Percentiles rank a stretch among this genome's conserved stretches.
Conservation (phyloP, 2,888 invertebrate species). For the Gonocerus acuteangulatus region DNA sequence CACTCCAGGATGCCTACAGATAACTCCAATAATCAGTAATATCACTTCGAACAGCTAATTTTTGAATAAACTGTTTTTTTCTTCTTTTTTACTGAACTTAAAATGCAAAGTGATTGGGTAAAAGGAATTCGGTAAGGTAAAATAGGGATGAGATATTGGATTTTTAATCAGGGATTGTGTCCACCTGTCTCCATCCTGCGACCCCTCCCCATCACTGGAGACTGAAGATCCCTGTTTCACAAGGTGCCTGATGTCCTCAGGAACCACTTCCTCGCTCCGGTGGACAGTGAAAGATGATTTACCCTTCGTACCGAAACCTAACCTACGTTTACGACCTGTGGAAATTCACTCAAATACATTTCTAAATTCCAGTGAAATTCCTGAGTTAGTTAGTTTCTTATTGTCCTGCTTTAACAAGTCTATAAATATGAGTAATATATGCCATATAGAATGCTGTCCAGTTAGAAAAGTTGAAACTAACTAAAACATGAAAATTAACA, state of each 20-base stretch:
- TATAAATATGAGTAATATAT: too few relatives aligned
- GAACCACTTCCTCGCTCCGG: constrained; percentile 95
- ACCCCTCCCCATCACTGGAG: constrained; percentile 77
- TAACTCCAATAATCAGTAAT: neutral
- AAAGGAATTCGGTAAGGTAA: neutral
- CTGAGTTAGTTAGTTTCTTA: too few relatives aligned
- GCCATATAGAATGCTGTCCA: too few relatives aligned
- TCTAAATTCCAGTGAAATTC: constrained; percentile 13
- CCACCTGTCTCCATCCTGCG: constrained; percentile 42
- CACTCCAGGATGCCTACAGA: constrained; percentile 25
- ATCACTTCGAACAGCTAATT: neutral
- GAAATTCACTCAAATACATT: constrained; percentile 27
- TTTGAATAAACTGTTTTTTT: neutral
- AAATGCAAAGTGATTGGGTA: neutral
- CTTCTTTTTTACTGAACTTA: neutral
- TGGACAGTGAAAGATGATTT: constrained; percentile 95
- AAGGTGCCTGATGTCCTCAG: constrained; percentile 67
- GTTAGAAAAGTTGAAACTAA: too few relatives aligned
- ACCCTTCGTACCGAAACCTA: constrained; percentile 90
- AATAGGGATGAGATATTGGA: neutral
- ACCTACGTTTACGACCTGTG: constrained; percentile 83
- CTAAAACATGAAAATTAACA: too few relatives aligned
- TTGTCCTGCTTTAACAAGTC: too few relatives aligned
- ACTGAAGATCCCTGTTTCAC: constrained; percentile 79
- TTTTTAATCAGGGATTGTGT: neutral